Conservation (phyloP, 2,888 invertebrate genomes). For the Cephalotes varians region DNA sequence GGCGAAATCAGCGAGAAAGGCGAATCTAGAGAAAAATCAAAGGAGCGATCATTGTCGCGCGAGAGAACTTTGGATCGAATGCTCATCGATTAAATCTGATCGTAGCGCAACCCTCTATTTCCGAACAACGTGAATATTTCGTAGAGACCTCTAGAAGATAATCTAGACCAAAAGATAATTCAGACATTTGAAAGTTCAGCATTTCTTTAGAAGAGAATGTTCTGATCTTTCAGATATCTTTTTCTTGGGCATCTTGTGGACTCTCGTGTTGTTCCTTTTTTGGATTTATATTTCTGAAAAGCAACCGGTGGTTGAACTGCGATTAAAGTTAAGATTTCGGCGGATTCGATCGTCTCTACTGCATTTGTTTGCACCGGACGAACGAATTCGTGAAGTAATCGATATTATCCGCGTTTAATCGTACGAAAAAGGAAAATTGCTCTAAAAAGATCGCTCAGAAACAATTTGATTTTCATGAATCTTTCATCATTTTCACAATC, state of each 20-base stretch:
- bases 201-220: neutral
- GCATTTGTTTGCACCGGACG: neutral
- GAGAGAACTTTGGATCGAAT: slow-evolving; percentile 22
- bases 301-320: neutral
- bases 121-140: neutral
- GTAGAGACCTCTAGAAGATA: neutral
- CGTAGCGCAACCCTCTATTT: neutral
- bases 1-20: slow-evolving; percentile 55
- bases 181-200: neutral
- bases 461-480: slow-evolving; percentile 2
- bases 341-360: neutral
- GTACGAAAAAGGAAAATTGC: neutral
- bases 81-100: neutral
- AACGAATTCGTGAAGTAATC: slow-evolving; percentile 6
- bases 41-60: neutral
- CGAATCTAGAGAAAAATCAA: neutral
- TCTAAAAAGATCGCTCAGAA: neutral
- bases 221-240: neutral
- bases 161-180: neutral
- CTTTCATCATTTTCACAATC: neutral
- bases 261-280: neutral
- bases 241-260: neutral
- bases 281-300: neutral
- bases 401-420: slow-evolving; percentile 13
- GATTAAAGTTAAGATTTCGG: neutral